Evolutionary conservation across 2,797 vertebrate genomes (phyloP).

Genomic region (Gymnothorax reevesii): DNA sequence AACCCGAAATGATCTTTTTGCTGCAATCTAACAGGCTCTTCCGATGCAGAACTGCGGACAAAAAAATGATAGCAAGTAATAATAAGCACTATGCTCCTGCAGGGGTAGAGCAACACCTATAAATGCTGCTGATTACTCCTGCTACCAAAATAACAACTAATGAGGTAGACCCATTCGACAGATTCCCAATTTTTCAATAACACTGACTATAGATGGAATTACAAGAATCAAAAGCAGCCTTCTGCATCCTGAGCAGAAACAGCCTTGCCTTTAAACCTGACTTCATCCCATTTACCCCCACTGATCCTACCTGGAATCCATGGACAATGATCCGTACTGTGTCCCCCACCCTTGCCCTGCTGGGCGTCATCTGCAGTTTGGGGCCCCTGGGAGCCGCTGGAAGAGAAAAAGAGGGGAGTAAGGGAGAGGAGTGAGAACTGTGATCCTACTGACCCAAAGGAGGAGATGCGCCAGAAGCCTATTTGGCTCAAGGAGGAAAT

Average conservation of each 20-base stretch:
- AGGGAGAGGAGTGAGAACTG: slow-evolving; percentile 45
- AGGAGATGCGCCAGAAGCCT: slow-evolving; percentile 54
- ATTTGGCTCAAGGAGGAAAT: slow-evolving; percentile 54
- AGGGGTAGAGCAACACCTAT: no score
- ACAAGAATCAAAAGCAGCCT: slow-evolving; percentile 28
- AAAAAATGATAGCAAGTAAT: no score
- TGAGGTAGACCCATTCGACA: slow-evolving; percentile 38
- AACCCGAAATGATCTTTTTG: no score
- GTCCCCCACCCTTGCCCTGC: slow-evolving; percentile 90
- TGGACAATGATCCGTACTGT: slow-evolving; percentile 92
- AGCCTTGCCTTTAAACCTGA: slow-evolving; percentile 39
- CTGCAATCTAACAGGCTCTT: no score
- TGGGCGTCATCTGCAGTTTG: slow-evolving; percentile 86
- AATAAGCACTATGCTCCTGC: no score
- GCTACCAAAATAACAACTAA: neutral
- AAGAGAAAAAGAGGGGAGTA: slow-evolving; percentile 39
- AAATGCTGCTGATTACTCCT: no score
- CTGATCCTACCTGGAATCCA: slow-evolving; percentile 90
- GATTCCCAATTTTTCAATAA: slow-evolving; percentile 44
- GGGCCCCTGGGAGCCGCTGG: slow-evolving; percentile 94
- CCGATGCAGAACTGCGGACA: no score
- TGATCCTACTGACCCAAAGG: slow-evolving; percentile 50
- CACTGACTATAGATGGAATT: slow-evolving; percentile 40
- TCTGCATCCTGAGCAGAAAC: slow-evolving; percentile 22
- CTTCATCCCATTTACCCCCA: slow-evolving; percentile 67